Base-by-base conservation (phyloP, 2,888 invertebrate species). In the Acrobasis suavella region DNA sequence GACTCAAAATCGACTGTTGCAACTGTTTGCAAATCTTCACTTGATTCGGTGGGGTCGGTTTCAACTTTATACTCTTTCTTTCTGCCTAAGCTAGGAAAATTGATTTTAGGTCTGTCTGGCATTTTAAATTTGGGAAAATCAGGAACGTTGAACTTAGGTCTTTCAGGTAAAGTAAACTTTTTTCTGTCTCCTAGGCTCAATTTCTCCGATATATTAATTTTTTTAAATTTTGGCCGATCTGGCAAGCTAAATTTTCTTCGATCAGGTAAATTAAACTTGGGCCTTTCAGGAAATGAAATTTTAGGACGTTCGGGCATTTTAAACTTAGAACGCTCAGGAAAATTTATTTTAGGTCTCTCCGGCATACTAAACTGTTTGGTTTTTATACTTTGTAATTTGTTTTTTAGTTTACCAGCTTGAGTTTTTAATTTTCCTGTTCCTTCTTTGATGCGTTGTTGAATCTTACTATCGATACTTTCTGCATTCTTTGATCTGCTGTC, bases 371-470 rank as follows among this genome's bases (percentile, higher is more conserved):
- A 92, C 49, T 87, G 89, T 54, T 94, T 93, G 70, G 94, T 91
- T 77, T 95, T 94, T 8, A 95, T 93, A 66, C 89, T 93, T 75
- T 94, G 94, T 63, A 96, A 78, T 78, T 95, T 95, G 0, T 94
- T 94, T 80, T 95, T 95, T 38, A 97, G 81, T 83, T 95, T 96
- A 38, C 94, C 95, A 15, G 96, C 96, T 80, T 96, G 96, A 50
- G 89, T 93, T 72, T 94, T 94, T 58, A 96, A 74, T 70, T 95
- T 95, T 46, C 94, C 95, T 5, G 96, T 96, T 68, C 96, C 95
- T 67, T 92, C 94, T 69, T 93, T 94, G 38, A 96, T 82, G 15
- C 95, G 94, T 69, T 95, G 94, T 71, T 95, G 94, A 77, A 95
- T 91, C 76, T 93, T 94, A 58, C 86, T 90, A 72, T 93, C 93